Evolutionary conservation across 2,797 vertebrate genomes (phyloP), one percentile per base, ranked within the genome.

Genomic region (Hydrocynus forskahlii): DNA sequence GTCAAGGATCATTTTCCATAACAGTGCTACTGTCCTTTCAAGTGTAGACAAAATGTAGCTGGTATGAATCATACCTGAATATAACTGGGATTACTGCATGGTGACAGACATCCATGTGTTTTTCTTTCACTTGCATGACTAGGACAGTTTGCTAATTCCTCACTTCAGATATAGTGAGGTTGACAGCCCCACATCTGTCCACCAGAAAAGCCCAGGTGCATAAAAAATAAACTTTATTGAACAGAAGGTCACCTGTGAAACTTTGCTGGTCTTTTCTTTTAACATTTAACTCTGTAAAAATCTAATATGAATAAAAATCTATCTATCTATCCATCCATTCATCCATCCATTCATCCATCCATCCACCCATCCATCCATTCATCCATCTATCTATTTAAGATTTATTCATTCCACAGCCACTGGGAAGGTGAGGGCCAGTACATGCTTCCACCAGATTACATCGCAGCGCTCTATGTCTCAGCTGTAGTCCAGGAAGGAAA

Each of bases 1-100:
- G 35, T 23, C 35, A 23, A 23, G 38, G 23, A 68, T 68, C 23
- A 38, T 75, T 75, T 75, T 74, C 70, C 45, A n/a, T 23, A 25
- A 19, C 57, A 38, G 3, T 64, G 59, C n/a, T 75, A 69, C 62
- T 69, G 10, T 68, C 25, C 23, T 76, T 38, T 69, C 7, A 16
- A 40, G 14, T 76, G 23, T 23, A 29, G 17, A 69, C 21, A 38
- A 57, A 40, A 10, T 40, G 59, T 40, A 54, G 17, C n/a, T 73
- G 29, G 57, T 55, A 54, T 14, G 43, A 79, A 25, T 10, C 48
- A 50, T 63, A 72, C 60, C 69, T 71, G 19, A 50, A 71, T 5
- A 62, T 48, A 16, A 62, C 43, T 50, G 35, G 19, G 38, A 29
- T 29, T 3, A 29, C 52, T 48, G 21, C 48, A 43, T 59, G 16